Conservation (phyloP, 2,113 vertebrate genomes). For the Cynocephalus volans region DNA sequence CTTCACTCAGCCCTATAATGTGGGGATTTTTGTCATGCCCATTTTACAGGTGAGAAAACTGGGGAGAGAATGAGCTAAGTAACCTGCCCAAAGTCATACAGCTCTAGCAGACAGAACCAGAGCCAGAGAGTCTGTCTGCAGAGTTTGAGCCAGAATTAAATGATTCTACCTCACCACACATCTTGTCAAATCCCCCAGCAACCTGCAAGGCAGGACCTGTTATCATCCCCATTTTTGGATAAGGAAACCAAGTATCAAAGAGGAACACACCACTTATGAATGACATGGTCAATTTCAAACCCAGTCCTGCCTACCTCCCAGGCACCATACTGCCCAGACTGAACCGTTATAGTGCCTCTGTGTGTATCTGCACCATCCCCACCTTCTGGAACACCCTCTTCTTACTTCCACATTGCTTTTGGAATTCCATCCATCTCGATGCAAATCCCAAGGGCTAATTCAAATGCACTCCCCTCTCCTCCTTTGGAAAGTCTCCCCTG, state of each 20-base stretch:
- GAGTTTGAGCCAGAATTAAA: background rate
- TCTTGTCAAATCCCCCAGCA: background rate
- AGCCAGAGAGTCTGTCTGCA: background rate
- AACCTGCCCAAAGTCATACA: background rate
- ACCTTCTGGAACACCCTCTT: background rate
- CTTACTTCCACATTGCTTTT: background rate
- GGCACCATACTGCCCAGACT: background rate
- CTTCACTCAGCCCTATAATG: background rate
- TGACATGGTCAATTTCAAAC: background rate
- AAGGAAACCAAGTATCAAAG: background rate
- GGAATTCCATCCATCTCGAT: background rate
- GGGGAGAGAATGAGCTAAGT: background rate
- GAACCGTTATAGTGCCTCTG: background rate
- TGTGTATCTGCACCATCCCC: background rate
- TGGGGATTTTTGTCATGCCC: background rate
- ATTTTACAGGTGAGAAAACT: background rate
- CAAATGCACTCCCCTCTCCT: background rate
- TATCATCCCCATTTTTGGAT: background rate
- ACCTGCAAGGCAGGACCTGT: background rate
- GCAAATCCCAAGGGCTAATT: background rate
- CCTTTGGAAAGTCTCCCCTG: background rate
- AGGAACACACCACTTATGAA: background rate
- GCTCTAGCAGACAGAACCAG: background rate
- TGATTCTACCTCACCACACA: background rate
- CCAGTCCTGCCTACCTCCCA: background rate